Evolutionary conservation across 2,888 invertebrate genomes (phyloP), one percentile per base, ranked within the genome.

Genomic region (Zeuzera pyrina): DNA sequence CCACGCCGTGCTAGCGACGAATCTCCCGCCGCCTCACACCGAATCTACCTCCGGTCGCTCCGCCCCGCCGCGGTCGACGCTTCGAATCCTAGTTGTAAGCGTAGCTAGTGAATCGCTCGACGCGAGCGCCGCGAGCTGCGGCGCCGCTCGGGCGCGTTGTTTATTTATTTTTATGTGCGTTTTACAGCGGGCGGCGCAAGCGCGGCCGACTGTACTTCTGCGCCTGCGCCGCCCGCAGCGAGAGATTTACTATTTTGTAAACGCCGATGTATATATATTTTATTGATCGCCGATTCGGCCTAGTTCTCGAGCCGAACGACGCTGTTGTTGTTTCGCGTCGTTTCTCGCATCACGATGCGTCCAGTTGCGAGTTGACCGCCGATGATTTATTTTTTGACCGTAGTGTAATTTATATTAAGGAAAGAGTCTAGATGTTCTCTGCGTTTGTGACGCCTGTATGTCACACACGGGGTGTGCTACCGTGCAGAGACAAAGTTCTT

Each of bases 21-120:
- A 19, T 8, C 28, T 8, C 28, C 12, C 8, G 12, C 3, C 15
- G 12, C 8, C 28, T 14, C 14, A 14, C 15, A 52, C 42, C 53
- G 52, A 33, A 43, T 43, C 43, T 41, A 43, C 49, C 34, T 49
- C 49, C 32, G 38, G 40, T 33, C 44, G 28, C 5, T 33, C 30
- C 41, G 38, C 21, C 41, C 32, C 38, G 39, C 27, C 52, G 55
- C 53, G 56, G 42, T 47, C 61, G 67, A 54, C 71, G 70, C 69
- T 69, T 77, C 78, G 77, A 76, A 76, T 74, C 61, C 59, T 74
- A 74, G 73, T 44, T 63, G 53, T 76, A 74, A 72, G 71, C 50
- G 62, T 72, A 72, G 71, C 58, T 71, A 73, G 72, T 62, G 57
- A 67, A 70, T 59, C 60, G 41, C 39, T 34, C 36, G 41, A 35